Evolutionary conservation across 2,888 invertebrate species (phyloP).

Genomic region (Dascillus cervinus): DNA sequence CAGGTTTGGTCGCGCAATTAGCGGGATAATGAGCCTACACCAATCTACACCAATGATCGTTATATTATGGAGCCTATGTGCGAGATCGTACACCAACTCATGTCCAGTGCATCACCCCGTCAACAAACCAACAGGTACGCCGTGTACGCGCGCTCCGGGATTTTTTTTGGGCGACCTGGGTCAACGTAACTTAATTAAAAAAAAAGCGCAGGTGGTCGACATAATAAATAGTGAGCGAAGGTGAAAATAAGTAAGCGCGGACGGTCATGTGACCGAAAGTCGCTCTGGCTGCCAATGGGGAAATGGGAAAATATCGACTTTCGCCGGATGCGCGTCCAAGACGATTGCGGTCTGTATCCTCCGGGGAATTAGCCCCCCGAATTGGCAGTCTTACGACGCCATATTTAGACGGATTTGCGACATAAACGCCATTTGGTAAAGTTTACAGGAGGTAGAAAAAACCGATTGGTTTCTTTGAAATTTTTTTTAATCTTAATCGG

Average conservation of each 20-base stretch:
- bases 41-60: constrained; percentile 37
- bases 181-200: constrained; percentile 31
- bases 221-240: constrained; percentile 19
- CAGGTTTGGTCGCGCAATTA: constrained; percentile 24
- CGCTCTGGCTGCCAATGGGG: constrained; percentile 24
- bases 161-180: constrained; percentile 24
- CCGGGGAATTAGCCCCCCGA: constrained; percentile 9
- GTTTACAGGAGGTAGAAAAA: too few species aligned
- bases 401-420: too few species aligned
- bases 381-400: constrained; percentile 14
- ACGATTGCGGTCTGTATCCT: too few species aligned
- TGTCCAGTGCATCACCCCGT: constrained; percentile 14
- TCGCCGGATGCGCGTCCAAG: constrained; percentile 14
- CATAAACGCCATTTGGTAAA: too few species aligned
- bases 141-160: background rate
- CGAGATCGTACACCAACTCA: constrained; percentile 14
- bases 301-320: constrained; percentile 25
- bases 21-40: constrained; percentile 36
- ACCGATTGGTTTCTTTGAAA: too few species aligned
- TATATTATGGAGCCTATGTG: constrained; percentile 33
- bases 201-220: constrained; percentile 24
- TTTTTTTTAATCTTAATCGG: too few species aligned
- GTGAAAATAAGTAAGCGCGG: constrained; percentile 25
- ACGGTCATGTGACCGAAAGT: constrained; percentile 20
- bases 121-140: constrained; percentile 27